These are phyloP conservation scores for Orestias chungarensis DNA, from an alignment of 2,797 vertebrate genomes.

Conservation along the genomic window DNA sequence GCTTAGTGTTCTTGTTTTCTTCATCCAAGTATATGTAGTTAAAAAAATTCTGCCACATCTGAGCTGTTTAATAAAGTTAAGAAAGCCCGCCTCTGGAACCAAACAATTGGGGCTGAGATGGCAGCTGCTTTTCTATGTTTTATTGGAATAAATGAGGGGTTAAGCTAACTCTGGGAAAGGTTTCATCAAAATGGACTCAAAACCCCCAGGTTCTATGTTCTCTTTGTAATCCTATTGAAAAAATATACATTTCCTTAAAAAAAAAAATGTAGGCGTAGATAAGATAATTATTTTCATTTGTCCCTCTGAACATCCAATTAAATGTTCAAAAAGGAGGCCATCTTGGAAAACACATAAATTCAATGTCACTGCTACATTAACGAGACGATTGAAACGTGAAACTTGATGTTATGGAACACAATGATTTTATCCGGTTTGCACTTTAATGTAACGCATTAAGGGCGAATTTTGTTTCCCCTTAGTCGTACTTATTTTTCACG, in stretches of 20 bases:
- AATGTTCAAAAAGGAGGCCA: neutral
- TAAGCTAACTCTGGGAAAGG: neutral
- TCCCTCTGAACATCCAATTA: neutral
- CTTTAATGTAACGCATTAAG: neutral
- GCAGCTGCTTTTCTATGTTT: neutral
- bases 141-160: neutral
- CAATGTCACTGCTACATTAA: constrained; percentile 26
- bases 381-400: constrained; percentile 20
- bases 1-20: neutral
- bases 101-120: neutral
- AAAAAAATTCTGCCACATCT: neutral
- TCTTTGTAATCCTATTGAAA: neutral
- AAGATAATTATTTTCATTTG: neutral
- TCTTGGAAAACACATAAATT: neutral
- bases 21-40: neutral
- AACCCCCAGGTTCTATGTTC: neutral
- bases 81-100: neutral
- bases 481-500: neutral
- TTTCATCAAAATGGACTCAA: neutral
- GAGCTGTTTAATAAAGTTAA: neutral
- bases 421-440: neutral
- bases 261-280: neutral
- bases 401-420: constrained; percentile 8
- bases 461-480: constrained; percentile 9
- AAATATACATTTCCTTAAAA: neutral